These are phyloP conservation scores for Euwallacea similis DNA, from an alignment of 1,140 invertebrate species.

Conservation along the genomic window DNA sequence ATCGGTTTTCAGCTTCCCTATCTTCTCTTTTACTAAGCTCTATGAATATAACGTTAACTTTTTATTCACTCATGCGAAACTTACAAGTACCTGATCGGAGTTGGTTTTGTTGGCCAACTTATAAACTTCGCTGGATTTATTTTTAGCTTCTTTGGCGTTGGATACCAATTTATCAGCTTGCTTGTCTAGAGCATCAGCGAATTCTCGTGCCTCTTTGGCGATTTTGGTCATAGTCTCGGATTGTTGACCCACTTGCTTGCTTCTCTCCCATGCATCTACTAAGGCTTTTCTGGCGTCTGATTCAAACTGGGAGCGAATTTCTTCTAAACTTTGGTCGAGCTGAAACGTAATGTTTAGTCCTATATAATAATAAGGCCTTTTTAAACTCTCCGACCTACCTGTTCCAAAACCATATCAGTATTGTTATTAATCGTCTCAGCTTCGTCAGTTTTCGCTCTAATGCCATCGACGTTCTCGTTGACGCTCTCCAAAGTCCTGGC, in stretches of 20 bases:
- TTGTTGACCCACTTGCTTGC: conserved; percentile 82
- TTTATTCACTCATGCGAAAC: not conserved
- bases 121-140: conserved; percentile 79
- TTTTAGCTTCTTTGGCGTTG: conserved; percentile 77
- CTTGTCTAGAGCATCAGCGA: conserved; percentile 75
- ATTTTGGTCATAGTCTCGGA: conserved; percentile 89
- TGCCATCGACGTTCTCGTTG: conserved; percentile 46
- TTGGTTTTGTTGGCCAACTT: conserved; percentile 75
- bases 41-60: not conserved
- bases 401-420: conserved; percentile 41
- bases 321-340: conserved; percentile 5
- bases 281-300: not conserved
- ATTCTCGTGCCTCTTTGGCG: conserved; percentile 78
- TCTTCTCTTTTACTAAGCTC: conserved; percentile 1
- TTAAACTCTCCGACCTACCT: not conserved
- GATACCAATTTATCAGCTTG: conserved; percentile 77
- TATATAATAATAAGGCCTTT: not conserved
- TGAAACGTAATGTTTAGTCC: not conserved
- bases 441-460: conserved; percentile 39
- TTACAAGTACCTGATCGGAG: conserved; percentile 39
- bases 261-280: conserved; percentile 36
- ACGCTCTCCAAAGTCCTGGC: conserved; percentile 47
- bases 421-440: conserved; percentile 44
- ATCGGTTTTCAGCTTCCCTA: conserved; percentile 48
- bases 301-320: not conserved